phyloP scores from a whole-genome alignment of 2,888 invertebrate genomes.

The Agrotis exclamationis region DNA sequence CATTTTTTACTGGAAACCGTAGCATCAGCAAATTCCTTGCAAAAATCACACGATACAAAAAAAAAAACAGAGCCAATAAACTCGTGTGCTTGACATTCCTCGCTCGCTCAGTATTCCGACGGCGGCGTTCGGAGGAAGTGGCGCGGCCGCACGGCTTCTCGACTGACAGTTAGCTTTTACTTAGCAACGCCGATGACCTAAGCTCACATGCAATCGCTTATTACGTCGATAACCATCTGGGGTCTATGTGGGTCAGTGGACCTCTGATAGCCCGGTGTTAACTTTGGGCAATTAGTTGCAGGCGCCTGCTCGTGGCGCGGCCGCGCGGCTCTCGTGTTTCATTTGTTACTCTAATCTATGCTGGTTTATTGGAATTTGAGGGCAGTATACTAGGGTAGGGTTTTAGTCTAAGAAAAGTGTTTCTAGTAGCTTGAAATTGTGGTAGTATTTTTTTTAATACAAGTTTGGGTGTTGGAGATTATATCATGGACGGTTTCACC shows the following conservation, averaged over 20 bases:
- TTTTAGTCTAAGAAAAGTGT: background rate
- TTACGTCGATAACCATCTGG: constrained; percentile 49
- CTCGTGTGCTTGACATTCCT: constrained; percentile 63
- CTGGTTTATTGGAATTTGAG: background rate
- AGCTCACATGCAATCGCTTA: constrained; percentile 56
- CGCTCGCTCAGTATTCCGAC: constrained; percentile 70
- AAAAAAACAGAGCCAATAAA: constrained; percentile 42
- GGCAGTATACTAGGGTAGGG: background rate
- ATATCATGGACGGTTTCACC: background rate
- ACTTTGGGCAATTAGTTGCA: constrained; percentile 42
- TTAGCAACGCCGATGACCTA: constrained; percentile 75
- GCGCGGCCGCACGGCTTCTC: constrained; percentile 66
- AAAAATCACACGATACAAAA: background rate
- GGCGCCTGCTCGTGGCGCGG: constrained; percentile 22
- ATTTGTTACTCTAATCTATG: constrained; percentile 4
- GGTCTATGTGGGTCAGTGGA: constrained; percentile 55
- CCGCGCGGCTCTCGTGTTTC: constrained; percentile 4
- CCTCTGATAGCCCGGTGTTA: constrained; percentile 35
- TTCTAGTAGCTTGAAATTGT: background rate
- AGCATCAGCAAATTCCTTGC: constrained; percentile 15
- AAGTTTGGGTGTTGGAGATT: background rate
- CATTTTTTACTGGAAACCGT: background rate
- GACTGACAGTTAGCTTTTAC: constrained; percentile 77
- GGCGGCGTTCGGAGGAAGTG: constrained; percentile 70
- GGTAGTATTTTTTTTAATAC: background rate